Evolutionary conservation across 2,797 vertebrate species (phyloP), one percentile per base, ranked within the genome.

Genomic region (Pygocentrus nattereri): DNA sequence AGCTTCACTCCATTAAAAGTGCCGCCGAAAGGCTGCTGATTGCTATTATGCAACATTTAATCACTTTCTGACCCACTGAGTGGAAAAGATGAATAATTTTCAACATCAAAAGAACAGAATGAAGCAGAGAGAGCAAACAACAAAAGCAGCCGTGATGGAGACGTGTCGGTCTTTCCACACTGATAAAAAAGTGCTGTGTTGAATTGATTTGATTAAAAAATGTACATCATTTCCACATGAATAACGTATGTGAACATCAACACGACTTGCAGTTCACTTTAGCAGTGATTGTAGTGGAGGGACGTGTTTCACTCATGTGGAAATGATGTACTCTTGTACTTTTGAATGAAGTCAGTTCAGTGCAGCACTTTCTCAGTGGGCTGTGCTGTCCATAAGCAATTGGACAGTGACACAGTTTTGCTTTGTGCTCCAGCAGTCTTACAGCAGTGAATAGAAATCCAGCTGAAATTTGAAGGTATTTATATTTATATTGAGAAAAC

Each of bases 31-130:
- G 12, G 58, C 11, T 52, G 23, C 58, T 61, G 58, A 61, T 27
- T 61, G 58, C 58, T 61, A 61, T 61, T 61, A 61, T 15, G 25
- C 58, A 61, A 61, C 23, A 27, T 61, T 61, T 15, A 61, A 27
- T 61, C 58, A 15, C 23, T 15, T 27, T 61, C 56, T 58, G 56
- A 58, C n/a, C 58, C 58, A 27, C 58, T 25, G 58, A 58, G 54
- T 12, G 54, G n/a, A 58, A 12, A 59, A 59, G 58, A 27, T 27
- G 58, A 27, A 59, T 59, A 12, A 59, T 59, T 27, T 59, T 15
- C 23, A 59, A 27, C 58, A 61, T 61, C 58, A 61, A 61, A 61
- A 30, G 58, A 61, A 15, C 56, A 25, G 58, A 61, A 12, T 27
- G 2, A 27, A 27, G 10, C 41, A 44, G 41, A 44, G 58, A 59